Evolutionary conservation across 2,113 vertebrate species (phyloP), one percentile per base, ranked within the genome.

Genomic region (Phalacrocorax brasilianus): DNA sequence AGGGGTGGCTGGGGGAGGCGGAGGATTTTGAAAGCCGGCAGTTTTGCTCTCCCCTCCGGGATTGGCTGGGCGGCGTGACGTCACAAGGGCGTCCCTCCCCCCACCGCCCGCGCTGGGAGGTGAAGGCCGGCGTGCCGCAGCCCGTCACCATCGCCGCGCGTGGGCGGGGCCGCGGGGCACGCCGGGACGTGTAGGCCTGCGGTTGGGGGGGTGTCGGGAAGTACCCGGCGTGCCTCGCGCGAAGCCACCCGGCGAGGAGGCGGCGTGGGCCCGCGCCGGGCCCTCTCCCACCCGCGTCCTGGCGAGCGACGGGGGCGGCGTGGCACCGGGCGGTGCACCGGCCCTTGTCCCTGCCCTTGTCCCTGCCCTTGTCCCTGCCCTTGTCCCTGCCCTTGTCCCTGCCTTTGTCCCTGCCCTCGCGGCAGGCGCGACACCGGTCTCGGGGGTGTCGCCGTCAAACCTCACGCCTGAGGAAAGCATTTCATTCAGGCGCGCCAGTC

Each of bases 11-110:
- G 17, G 42, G 22, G 94, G 95, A 97, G 98, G 98, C 94, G 96
- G 96, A 96, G 96, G 97, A 98, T 98, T 98, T 98, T 42, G 97
- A 98, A 98, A 97, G 96, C 97, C 97, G 97, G 97, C 98, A 97
- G 98, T 97, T 98, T 94, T 96, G 95, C 95, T 98, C 91, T 65
- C 68, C 81, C 56, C 53, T 53, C 65, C 89, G 62, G 87, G 96
- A 98, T 98, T 97, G 97, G 98, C 93, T 94, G 96, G 11, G 74
- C 18, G 3, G 9, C 55, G 49, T n/a, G 10, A 77, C 94, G 91
- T 72, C 75, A 65, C 14, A 2, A 3, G 7, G 10, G 20, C 38
- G 38, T 38, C 38, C 38, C 38, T 38, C 12, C 8, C 4, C 19
- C 26, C 21, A 19, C 59, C 38, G 38, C 53, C 28, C 65, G 7